Conservation (phyloP, 2,797 vertebrate species). For the Characodon lateralis region DNA sequence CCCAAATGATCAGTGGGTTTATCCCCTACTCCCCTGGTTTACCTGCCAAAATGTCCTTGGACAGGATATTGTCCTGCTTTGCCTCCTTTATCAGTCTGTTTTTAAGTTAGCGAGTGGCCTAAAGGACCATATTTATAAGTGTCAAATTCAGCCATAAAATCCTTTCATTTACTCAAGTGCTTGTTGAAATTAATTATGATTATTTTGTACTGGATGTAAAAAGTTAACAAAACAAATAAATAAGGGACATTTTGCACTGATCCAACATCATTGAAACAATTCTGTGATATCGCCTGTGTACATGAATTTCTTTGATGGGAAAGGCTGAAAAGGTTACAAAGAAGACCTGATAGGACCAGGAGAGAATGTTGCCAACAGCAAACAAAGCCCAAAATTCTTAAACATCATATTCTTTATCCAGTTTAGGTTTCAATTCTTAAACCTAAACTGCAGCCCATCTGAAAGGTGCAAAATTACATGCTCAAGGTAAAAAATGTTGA, state of each 20-base stretch:
- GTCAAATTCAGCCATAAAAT: not conserved
- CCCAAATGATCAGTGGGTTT: not conserved
- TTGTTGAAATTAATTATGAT: not conserved
- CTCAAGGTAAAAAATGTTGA: not conserved
- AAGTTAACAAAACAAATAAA: not conserved
- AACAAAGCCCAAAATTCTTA: not conserved
- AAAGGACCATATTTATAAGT: not conserved
- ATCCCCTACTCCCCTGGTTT: not conserved
- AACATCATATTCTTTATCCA: not conserved
- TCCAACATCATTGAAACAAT: not conserved
- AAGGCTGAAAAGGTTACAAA: not conserved
- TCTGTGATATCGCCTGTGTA: not conserved
- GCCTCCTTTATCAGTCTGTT: not conserved
- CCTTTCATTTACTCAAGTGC: not conserved
- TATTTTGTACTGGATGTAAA: not conserved
- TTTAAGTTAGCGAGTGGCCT: not conserved
- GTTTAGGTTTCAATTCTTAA: too few species aligned
- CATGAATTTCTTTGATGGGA: not conserved
- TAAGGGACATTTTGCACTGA: not conserved
- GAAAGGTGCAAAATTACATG: not conserved
- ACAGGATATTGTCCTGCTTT: not conserved
- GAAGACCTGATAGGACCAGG: not conserved
- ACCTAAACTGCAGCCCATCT: not conserved
- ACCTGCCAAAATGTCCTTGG: not conserved
- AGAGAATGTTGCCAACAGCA: not conserved